phyloP scores from a whole-genome alignment of 1,140 invertebrate species.

The Caenorhabditis latens region DNA sequence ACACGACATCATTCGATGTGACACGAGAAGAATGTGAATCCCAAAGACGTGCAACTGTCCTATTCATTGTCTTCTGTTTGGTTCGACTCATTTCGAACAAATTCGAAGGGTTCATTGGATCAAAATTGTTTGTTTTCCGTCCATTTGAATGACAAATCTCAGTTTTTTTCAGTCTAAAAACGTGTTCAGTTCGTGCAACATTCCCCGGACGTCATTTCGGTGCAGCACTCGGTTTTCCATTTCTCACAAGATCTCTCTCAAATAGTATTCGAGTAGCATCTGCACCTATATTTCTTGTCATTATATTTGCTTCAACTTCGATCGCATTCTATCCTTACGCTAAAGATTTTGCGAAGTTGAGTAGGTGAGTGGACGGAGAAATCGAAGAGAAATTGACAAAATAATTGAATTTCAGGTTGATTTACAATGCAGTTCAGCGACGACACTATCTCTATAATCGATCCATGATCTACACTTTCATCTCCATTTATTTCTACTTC shows the following conservation, averaged over 20 bases:
- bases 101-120: constrained; percentile 47
- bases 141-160: too few species aligned
- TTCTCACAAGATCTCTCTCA: constrained; percentile 43
- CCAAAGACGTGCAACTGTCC: constrained; percentile 40
- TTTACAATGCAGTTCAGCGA: constrained; percentile 45
- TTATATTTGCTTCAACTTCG: constrained; percentile 34
- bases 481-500: constrained; percentile 54
- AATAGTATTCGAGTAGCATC: constrained; percentile 18
- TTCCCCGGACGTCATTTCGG: constrained; percentile 56
- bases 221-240: constrained; percentile 54
- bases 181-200: constrained; percentile 9
- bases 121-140: constrained; percentile 32
- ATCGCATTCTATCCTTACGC: constrained; percentile 55
- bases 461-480: constrained; percentile 41
- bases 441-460: constrained; percentile 45
- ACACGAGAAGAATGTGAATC: constrained; percentile 43
- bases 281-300: constrained; percentile 41
- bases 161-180: constrained; percentile 25
- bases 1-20: constrained; percentile 3
- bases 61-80: constrained; percentile 59
- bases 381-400: neutral
- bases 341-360: constrained; percentile 45
- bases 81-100: constrained; percentile 56
- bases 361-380: neutral
- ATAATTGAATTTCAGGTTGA: neutral